phyloP scores from a whole-genome alignment of 2,888 invertebrate genomes.

The Nemoura dubitans region DNA sequence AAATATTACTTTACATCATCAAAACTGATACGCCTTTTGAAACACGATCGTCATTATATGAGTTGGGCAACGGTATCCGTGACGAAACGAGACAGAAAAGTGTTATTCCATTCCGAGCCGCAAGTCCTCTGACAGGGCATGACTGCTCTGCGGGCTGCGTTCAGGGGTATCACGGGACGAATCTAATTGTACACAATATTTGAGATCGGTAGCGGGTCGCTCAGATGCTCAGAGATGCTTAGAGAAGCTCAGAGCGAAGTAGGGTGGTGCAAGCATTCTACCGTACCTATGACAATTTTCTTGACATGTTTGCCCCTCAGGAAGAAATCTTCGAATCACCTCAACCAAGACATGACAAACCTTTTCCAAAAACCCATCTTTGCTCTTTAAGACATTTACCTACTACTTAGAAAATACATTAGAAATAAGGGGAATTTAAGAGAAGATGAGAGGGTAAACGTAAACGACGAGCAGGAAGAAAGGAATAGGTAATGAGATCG shows the following conservation, averaged over 20 bases:
- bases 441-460: conserved; percentile 30
- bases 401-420: conserved; percentile 35
- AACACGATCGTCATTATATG: background rate
- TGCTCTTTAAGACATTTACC: conserved; percentile 36
- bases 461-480: background rate
- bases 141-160: background rate
- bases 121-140: background rate
- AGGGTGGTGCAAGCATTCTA: background rate
- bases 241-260: too few relatives aligned
- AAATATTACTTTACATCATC: background rate
- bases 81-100: background rate
- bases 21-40: conserved; percentile 12
- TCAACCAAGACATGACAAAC: conserved; percentile 24
- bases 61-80: background rate
- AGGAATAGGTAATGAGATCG: conserved; percentile 25
- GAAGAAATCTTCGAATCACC: background rate
- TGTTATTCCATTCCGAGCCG: background rate
- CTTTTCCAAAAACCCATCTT: conserved; percentile 20
- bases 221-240: too few relatives aligned
- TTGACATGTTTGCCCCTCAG: background rate
- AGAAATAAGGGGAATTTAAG: conserved; percentile 13
- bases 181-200: background rate
- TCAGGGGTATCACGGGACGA: background rate
- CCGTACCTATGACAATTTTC: background rate
- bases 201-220: background rate